Percentiles rank a stretch among this genome's conserved stretches.
phyloP scores from a whole-genome alignment of 2,113 vertebrate genomes.

The human (Homo sapiens) region GRCh38 chr2:141589501-141590000 shows the following conservation, averaged over 20 bases:
- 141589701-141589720: neutral
- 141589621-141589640: neutral
- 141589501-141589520: neutral
- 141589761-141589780: neutral
- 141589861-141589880: neutral
- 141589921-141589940: neutral
- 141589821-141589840: neutral
- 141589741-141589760: neutral
- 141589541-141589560: neutral
- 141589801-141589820: neutral
- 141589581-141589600: neutral
- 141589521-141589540: neutral
- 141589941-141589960: slow-evolving; percentile 5
- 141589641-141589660: neutral
- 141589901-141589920: neutral
- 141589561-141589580: neutral
- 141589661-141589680: neutral
- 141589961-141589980: neutral
- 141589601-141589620: slow-evolving; percentile 19
- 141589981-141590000: neutral
- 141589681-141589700: neutral
- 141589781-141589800: neutral
- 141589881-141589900: neutral
- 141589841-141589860: slow-evolving; percentile 33
- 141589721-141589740: neutral